Base-by-base conservation (phyloP, 2,888 invertebrate genomes). In the Drosophila mayaguana region DNA sequence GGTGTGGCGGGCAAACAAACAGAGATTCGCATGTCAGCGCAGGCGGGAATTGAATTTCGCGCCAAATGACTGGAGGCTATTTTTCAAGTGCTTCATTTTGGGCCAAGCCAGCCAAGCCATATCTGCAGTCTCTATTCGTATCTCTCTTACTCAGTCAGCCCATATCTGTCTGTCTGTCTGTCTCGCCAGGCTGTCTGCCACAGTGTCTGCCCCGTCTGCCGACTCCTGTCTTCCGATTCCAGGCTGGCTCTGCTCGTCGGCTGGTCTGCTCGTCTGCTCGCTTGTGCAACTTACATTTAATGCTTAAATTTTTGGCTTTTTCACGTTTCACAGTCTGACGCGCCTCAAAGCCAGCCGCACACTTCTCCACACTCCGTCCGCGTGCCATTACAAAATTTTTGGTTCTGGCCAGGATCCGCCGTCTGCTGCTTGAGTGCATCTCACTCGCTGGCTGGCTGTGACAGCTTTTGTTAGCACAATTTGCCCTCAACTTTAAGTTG, bases 31-130 rank as follows among this genome's bases (percentile, higher is more conserved):
- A 88, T 86, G 87, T 88, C 88, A 88, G 83, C 88, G 88, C 88
- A 83, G 81, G 78, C 87, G 89, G 85, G 85, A 85, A 85, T 88
- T 85, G 84, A 85, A 85, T 85, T 85, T 88, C 85, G 89, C 85
- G 85, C 89, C 85, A 87, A 85, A 87, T 84, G 84, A 78, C 89
- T 85, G 81, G 72, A 74, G 89, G 85, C 89, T 72, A 80, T 85
- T 81, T 88, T 83, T 80, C 84, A 86, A 80, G 80, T 75, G 87
- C 73, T 80, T 79, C 81, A 76, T 80, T 71, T 85, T 81, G 73
- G 87, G 79, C 66, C 81, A 50, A 34, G 18, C 50, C 50, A 34
- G 18, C 50, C 50, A 72, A 59, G 53, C 57, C 79, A 71, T 70
- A 80, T 71, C 77, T 69, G 77, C 79, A 61, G 60, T 56, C 34